Conservation (phyloP, 1,140 invertebrate genomes). For the Drosophila nigrodunni region DNA sequence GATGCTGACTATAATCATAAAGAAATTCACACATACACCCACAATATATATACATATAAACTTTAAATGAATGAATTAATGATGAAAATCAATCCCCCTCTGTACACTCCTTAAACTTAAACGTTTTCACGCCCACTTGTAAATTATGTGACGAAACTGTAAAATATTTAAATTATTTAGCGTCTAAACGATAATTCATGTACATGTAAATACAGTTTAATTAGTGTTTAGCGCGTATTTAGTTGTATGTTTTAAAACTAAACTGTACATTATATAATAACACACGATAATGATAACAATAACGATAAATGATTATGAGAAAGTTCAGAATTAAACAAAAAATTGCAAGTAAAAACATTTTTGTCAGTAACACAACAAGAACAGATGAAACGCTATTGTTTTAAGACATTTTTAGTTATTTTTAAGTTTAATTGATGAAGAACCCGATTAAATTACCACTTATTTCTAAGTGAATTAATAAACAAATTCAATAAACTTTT, state of each 20-base stretch:
- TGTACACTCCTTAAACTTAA: conserved; percentile 76
- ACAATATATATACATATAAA: conserved; percentile 34
- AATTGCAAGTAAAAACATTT: conserved; percentile 65
- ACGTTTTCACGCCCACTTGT: conserved; percentile 66
- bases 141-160: conserved; percentile 76
- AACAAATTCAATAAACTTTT: conserved; percentile 61
- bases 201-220: conserved; percentile 82
- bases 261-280: conserved; percentile 78
- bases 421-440: conserved; percentile 77
- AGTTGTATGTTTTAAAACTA: conserved; percentile 84
- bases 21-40: conserved; percentile 11
- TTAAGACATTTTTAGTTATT: conserved; percentile 83
- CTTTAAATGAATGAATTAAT: conserved; percentile 15
- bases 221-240: conserved; percentile 83
- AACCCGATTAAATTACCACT: conserved; percentile 79
- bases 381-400: conserved; percentile 77
- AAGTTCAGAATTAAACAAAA: conserved; percentile 26
- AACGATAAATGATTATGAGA: conserved; percentile 46
- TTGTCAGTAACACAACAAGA: conserved; percentile 68
- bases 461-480: conserved; percentile 71
- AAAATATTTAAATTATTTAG: conserved; percentile 69
- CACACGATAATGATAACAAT: conserved; percentile 63
- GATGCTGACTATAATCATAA: conserved; percentile 40
- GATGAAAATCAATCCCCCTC: conserved; percentile 45
- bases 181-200: conserved; percentile 58